phyloP scores from a whole-genome alignment of 1,140 invertebrate species.

The Sinella curviseta region DNA sequence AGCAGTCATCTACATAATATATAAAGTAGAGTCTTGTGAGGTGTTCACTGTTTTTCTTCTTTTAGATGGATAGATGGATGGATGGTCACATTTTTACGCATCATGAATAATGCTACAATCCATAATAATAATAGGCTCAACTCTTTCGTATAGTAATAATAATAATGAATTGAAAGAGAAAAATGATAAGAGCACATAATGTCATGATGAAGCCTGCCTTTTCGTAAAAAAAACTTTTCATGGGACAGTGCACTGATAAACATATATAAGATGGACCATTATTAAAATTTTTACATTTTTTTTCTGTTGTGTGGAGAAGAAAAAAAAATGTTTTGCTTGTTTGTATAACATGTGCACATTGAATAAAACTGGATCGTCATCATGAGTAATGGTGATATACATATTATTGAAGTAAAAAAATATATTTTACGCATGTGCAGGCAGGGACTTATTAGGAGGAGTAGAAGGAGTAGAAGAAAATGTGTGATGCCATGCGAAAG shows the following conservation, averaged over 20 bases:
- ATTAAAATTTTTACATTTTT: no score
- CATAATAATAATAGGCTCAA: background rate
- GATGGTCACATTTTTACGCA: conserved; percentile 17
- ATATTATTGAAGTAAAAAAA: background rate
- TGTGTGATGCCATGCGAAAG: no score
- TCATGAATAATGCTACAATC: background rate
- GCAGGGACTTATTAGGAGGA: background rate
- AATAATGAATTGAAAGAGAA: conserved; percentile 19
- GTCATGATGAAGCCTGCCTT: background rate
- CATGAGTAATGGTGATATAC: background rate
- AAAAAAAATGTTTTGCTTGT: background rate
- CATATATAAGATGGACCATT: background rate
- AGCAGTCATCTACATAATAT: conserved; percentile 9
- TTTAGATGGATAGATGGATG: background rate
- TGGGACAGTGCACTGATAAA: background rate
- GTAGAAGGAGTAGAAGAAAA: background rate
- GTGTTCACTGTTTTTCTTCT: background rate
- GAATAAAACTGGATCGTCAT: no score
- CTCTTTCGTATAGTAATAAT: background rate
- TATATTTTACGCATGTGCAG: conserved; percentile 2
- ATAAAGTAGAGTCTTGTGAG: background rate
- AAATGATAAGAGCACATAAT: conserved; percentile 16
- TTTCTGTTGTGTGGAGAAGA: background rate
- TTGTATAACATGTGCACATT: background rate
- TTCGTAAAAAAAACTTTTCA: background rate